Base-by-base conservation (phyloP, 35 echinoderm and acorn worm genomes). In the Holothuria glaberrima region DNA sequence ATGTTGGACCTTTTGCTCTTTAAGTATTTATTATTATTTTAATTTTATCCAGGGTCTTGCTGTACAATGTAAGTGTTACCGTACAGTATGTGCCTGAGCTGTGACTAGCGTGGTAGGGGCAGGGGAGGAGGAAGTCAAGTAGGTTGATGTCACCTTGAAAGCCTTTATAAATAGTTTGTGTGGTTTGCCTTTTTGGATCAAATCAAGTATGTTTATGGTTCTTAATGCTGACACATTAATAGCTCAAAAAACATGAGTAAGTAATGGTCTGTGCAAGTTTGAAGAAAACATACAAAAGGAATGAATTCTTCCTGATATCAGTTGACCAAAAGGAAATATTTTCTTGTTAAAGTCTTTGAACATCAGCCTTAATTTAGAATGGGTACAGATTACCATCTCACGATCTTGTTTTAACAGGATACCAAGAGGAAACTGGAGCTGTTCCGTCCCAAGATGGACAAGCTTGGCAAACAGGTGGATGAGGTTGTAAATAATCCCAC, bases 361-460 rank as follows among this genome's bases (percentile, higher is more conserved):
- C 20, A 4, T 65, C 2, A 21, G 2, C 12, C 28, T 3, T 65
- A 4, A 29, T n/a, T 65, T 65, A 29, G 20, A 21, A 65, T 4
- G 20, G 2, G 2, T 65, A n/a, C 62, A 29, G 20, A 7, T 41
- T 41, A 41, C 36, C 36, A 41, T 7, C 36, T 41, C 2, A 41
- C 7, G 5, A 20, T 57, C 0, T 80, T 80, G 38, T 64, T 36
- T 61, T 24, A 68, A 45, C 74, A 99, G 97, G 90, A 94, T 1
- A 93, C 84, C 52, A 93, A 69, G 30, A 89, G 78, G n/a, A 89
- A 99, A 31, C 17, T 93, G 32, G 93, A 95, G 30, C 66, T 91
- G 21, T 85, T 93, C 79, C 60, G 60, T 38, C 88, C 91, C 16
- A 62, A 91, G 54, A 61, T 89, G 48, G 88, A 94, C 21, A 90